Evolutionary conservation across 2,113 vertebrate genomes (phyloP).

Genomic region (Pomatorhinus ruficollis): DNA sequence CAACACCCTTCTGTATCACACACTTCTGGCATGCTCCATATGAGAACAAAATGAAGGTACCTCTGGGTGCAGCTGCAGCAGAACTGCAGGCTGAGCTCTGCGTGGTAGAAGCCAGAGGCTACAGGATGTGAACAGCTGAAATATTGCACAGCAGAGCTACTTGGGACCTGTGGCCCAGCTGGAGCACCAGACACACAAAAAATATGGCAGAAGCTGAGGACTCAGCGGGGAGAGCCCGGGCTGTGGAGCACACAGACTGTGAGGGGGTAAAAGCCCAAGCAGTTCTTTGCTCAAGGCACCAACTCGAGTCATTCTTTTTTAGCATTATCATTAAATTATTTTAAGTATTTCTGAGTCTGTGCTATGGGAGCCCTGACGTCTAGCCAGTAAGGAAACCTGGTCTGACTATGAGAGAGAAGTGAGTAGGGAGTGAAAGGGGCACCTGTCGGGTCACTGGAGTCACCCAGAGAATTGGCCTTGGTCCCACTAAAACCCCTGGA

Average conservation of each 20-base stretch:
- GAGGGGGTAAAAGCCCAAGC: background rate
- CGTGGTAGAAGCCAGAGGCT: rapidly evolving
- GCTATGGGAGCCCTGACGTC: rapidly evolving
- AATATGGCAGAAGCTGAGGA: background rate
- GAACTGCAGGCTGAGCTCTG: background rate
- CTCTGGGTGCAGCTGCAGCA: background rate
- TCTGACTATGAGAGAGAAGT: background rate
- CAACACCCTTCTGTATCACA: background rate
- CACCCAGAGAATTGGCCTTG: rapidly evolving
- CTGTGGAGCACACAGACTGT: background rate
- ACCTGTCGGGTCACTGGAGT: background rate
- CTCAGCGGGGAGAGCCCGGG: background rate
- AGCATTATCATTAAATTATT: background rate
- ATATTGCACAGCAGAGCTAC: background rate
- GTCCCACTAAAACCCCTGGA: background rate
- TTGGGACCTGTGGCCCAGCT: background rate
- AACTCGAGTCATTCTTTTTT: rapidly evolving
- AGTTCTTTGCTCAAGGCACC: background rate
- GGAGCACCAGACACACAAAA: background rate
- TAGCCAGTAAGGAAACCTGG: too few species aligned
- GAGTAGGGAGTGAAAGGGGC: background rate
- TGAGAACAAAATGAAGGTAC: background rate
- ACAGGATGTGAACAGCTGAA: background rate
- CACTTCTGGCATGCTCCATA: background rate
- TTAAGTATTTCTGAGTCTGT: background rate